Evolutionary conservation across 2,797 vertebrate species (phyloP).

Genomic region (Peromyscus attwateri): DNA sequence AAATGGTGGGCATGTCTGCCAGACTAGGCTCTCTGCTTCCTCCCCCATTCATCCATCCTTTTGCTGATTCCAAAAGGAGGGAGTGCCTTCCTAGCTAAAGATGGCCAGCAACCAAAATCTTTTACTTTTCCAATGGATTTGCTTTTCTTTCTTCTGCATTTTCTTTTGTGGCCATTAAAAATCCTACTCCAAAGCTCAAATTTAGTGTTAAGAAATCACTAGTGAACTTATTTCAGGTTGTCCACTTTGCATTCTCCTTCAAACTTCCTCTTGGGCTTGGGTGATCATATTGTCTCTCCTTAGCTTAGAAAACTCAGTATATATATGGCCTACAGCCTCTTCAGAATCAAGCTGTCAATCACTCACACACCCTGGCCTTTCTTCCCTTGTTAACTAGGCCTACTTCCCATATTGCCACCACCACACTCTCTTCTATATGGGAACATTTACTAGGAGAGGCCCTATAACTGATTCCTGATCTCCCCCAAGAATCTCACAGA

Average conservation of each 20-base stretch:
- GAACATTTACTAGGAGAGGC: neutral
- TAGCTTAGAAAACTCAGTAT: neutral
- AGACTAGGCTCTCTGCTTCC: neutral
- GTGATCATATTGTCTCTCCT: neutral
- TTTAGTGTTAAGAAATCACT: neutral
- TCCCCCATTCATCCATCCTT: rapidly evolving
- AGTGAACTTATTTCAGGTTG: neutral
- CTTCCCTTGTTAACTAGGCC: neutral
- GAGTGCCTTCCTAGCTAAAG: rapidly evolving
- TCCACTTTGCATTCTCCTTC: neutral
- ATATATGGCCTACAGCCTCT: neutral
- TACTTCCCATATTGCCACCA: neutral
- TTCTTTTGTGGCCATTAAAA: neutral
- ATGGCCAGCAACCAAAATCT: neutral
- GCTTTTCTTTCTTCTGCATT: neutral
- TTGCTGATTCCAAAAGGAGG: neutral
- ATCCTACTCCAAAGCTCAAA: neutral
- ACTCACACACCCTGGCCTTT: neutral
- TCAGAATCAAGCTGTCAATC: neutral
- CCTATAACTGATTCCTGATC: neutral
- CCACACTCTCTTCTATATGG: rapidly evolving
- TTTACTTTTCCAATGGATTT: neutral
- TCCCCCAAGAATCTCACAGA: neutral
- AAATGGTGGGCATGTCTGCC: neutral
- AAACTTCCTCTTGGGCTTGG: neutral